Conservation (phyloP, 1,140 invertebrate genomes). For the Cydia strobilella region DNA sequence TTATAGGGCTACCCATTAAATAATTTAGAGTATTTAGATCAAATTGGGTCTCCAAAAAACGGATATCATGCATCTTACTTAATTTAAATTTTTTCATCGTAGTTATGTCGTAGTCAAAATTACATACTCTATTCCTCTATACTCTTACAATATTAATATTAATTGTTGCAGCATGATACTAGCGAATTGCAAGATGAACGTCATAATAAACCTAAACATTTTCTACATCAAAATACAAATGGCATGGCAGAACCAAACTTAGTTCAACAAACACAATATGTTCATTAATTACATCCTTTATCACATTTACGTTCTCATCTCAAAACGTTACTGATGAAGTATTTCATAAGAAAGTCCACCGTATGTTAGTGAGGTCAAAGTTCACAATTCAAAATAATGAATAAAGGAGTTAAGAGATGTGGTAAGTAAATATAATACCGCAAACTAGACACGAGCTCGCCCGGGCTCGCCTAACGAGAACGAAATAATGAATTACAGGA, state of each 20-base stretch:
- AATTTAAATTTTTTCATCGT: no score
- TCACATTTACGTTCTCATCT: slow-evolving; percentile 8
- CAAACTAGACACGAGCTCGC: slow-evolving; percentile 3
- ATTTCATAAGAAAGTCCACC: not conserved
- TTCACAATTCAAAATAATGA: not conserved
- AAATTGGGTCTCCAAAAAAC: not conserved
- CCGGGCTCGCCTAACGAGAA: slow-evolving; percentile 22
- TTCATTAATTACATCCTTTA: slow-evolving; percentile 27
- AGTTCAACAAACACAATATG: slow-evolving; percentile 30
- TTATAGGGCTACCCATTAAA: no score
- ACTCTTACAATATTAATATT: not conserved
- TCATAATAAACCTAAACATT: slow-evolving; percentile 19
- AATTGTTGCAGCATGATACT: not conserved
- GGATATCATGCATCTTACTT: no score
- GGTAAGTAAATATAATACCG: slow-evolving; percentile 15
- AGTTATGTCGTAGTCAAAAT: not conserved
- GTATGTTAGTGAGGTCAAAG: not conserved
- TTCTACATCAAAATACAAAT: slow-evolving; percentile 23
- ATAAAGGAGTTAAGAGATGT: not conserved
- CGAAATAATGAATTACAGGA: slow-evolving; percentile 32
- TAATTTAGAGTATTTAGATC: not conserved
- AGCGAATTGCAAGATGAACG: not conserved
- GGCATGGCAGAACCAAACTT: slow-evolving; percentile 15
- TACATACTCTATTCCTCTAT: not conserved
- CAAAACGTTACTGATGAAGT: not conserved